These are phyloP conservation scores for Phaetusa simplex DNA, from an alignment of 2,113 vertebrate species.

Conservation along the genomic window DNA sequence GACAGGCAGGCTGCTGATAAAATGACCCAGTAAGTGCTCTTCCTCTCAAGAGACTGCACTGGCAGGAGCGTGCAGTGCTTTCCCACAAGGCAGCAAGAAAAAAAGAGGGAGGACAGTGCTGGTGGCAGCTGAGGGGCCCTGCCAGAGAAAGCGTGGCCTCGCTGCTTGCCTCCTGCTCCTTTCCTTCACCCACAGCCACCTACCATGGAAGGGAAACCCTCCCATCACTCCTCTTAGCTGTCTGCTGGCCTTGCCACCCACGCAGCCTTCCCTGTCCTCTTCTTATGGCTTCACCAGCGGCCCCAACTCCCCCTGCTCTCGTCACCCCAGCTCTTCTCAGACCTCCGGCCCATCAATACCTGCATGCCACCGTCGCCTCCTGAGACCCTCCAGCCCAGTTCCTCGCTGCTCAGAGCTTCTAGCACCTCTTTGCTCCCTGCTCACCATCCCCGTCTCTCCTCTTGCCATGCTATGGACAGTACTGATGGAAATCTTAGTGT, in stretches of 20 bases:
- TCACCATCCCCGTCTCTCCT: neutral
- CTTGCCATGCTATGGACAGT: neutral
- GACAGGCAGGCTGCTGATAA: neutral
- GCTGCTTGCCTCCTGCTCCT: neutral
- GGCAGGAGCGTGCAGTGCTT: neutral
- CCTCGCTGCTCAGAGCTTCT: neutral
- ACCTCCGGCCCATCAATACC: neutral
- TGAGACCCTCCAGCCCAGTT: neutral
- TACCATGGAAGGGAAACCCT: neutral
- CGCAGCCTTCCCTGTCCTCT: neutral
- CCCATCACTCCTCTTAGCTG: accelerated
- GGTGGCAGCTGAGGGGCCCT: neutral
- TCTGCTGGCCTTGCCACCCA: neutral
- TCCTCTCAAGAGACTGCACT: neutral
- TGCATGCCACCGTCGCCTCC: accelerated
- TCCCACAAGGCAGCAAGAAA: neutral
- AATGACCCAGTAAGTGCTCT: neutral
- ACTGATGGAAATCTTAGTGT: neutral
- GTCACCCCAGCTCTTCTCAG: neutral
- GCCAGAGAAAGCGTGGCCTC: too few species aligned
- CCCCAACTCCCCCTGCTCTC: neutral
- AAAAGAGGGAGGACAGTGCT: neutral
- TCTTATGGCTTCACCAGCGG: accelerated
- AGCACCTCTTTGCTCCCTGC: neutral
- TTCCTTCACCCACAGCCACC: neutral